Evolutionary conservation across 2,113 vertebrate genomes (phyloP).

Genomic region (Eidolon helvum): DNA sequence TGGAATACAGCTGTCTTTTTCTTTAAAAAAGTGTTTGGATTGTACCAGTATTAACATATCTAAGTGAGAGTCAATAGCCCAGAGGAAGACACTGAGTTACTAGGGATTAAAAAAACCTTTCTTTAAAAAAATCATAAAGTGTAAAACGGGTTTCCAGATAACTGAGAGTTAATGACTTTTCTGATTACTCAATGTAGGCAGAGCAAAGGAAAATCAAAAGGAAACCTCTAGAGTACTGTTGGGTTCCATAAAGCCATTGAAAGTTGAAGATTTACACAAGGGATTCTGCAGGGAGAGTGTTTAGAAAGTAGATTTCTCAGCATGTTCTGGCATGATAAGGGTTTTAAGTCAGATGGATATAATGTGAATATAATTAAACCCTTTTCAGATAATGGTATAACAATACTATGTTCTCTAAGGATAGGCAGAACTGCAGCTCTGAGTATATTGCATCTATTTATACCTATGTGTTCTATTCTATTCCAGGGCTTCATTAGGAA

Average conservation of each 20-base stretch:
- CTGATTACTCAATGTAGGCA: constrained; percentile 27
- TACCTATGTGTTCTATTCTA: constrained; percentile 49
- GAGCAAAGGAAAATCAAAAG: constrained; percentile 53
- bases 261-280: constrained; percentile 62
- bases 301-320: constrained; percentile 65
- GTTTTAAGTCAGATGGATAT: constrained; percentile 64
- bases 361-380: constrained; percentile 78
- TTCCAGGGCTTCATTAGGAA: constrained; percentile 47
- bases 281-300: constrained; percentile 55
- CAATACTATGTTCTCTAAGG: constrained; percentile 64
- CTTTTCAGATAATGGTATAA: constrained; percentile 71
- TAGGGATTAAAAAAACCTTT: constrained; percentile 34
- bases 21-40: constrained; percentile 8
- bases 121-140: neutral
- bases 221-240: constrained; percentile 50
- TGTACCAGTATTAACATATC: neutral
- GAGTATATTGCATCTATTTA: constrained; percentile 50
- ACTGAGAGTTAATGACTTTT: constrained; percentile 66
- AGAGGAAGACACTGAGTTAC: neutral
- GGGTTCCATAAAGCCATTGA: constrained; percentile 37
- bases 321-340: constrained; percentile 65
- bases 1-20: neutral
- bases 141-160: constrained; percentile 64
- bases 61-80: neutral
- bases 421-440: constrained; percentile 12